Evolutionary conservation across 2,113 vertebrate species (phyloP).

Genomic region (Perca schrenkii): DNA sequence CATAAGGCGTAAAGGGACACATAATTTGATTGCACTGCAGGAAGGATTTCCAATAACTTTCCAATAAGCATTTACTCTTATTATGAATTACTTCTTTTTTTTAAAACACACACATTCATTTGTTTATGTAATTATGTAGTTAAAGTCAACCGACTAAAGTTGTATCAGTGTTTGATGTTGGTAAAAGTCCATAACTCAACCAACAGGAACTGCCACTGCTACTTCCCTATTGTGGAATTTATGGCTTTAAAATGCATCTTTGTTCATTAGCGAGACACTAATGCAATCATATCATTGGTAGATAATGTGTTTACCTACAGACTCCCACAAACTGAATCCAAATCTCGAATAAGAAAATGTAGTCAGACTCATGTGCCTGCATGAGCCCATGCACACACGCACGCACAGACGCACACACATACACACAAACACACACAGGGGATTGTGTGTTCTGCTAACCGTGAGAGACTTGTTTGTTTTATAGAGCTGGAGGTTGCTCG

Average conservation of each 20-base stretch:
- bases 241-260: slow-evolving; percentile 22
- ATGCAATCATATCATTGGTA: slow-evolving; percentile 2
- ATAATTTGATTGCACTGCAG: slow-evolving; percentile 2
- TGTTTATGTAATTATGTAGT: neutral
- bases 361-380: neutral
- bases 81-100: neutral
- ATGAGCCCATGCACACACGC: neutral
- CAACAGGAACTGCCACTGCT: neutral
- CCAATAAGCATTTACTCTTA: neutral
- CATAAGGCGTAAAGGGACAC: neutral
- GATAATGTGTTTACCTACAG: slow-evolving; percentile 30
- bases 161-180: neutral
- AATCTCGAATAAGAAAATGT: neutral
- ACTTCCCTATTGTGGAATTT: slow-evolving; percentile 14
- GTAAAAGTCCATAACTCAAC: neutral
- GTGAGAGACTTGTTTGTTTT: slow-evolving; percentile 31
- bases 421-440: slow-evolving; percentile 9
- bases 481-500: slow-evolving; percentile 8
- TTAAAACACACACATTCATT: neutral
- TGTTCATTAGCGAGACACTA: neutral
- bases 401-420: neutral
- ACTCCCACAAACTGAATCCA: neutral
- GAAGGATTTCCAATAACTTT: neutral
- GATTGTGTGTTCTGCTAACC: slow-evolving; percentile 37
- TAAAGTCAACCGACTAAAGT: neutral